Base-by-base conservation (phyloP, 2,888 invertebrate species). In the Nemoura dubitans region DNA sequence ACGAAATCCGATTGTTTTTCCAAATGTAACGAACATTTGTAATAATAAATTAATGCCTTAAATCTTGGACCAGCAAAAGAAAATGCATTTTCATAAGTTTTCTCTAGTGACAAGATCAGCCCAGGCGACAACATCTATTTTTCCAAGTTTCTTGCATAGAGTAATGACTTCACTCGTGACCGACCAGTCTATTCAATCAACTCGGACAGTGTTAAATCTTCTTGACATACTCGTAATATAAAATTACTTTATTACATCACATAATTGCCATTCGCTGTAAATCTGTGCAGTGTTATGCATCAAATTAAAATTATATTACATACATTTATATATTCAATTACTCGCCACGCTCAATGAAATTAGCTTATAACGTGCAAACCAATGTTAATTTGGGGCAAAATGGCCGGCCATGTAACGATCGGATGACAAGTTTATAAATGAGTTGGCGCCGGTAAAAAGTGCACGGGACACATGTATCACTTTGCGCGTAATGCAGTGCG, bases 311-410 rank as follows among this genome's bases (percentile, higher is more conserved):
- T 59, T 59, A 59, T 59, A 59, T 59, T 59, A 59, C 59, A 59
- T 59, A 59, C 59, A 59, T 59, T 59, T 59, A 59, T 59, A 59
- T 59, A 59, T 59, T 59, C 59, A 59, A 59, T 59, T 59, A 59
- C 59, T 59, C 59, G 21, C 59, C 3, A 7, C 3, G 59, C 14
- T 14, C 16, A 59, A 14, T 59, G 10, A 59, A 59, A 59, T 59
- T 59, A 59, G 59, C 14, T 59, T 59, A 59, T 59, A 59, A 59
- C 14, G 59, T 59, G 59, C 59, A 59, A 59, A 59, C 14, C 59
- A 59, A 59, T 59, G 59, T 59, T 59, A 59, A 59, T 59, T 59
- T 21, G 16, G 14, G 59, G 16, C 59, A 59, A 59, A 59, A 59
- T 59, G 59, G 59, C 59, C 21, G 2, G 59, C 59, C 21, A 59